Evolutionary conservation across 2,888 invertebrate genomes (phyloP).

Genomic region (Malachius bipustulatus): DNA sequence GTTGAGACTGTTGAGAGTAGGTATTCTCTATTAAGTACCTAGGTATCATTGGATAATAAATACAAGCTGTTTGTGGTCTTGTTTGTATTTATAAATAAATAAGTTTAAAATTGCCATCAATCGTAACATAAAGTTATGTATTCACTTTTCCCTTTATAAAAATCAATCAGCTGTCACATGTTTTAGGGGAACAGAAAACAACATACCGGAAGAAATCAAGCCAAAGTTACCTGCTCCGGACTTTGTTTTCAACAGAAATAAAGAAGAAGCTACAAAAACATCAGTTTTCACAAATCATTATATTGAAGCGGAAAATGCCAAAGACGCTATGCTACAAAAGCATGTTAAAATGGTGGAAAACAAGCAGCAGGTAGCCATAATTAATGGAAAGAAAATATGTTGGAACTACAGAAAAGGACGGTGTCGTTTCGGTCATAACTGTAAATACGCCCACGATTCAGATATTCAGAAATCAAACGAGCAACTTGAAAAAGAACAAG

Average conservation of each 20-base stretch:
- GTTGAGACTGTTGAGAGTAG: too few species aligned
- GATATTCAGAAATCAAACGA: conserved; percentile 57
- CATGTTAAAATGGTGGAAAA: conserved; percentile 84
- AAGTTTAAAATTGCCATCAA: too few species aligned
- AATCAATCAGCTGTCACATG: conserved; percentile 35
- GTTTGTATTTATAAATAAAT: too few species aligned
- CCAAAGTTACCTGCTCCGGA: conserved; percentile 51
- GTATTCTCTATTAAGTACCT: too few species aligned
- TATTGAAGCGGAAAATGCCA: conserved; percentile 72
- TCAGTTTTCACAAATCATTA: conserved; percentile 85
- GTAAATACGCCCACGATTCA: conserved; percentile 84
- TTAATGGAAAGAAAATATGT: conserved; percentile 81
- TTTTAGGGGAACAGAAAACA: conserved; percentile 27
- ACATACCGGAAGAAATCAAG: conserved; percentile 16
- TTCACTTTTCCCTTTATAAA: conserved; percentile 29
- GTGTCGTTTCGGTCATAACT: conserved; percentile 84
- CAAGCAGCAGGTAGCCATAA: conserved; percentile 55
- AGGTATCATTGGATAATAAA: too few species aligned
- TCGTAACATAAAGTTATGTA: too few species aligned
- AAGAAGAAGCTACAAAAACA: conserved; percentile 39
- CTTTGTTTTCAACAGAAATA: conserved; percentile 41
- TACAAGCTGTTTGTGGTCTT: too few species aligned
- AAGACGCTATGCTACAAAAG: conserved; percentile 71
- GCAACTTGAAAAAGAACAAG: conserved; percentile 46
- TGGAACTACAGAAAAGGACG: conserved; percentile 87